Base-by-base conservation (phyloP, 2,797 vertebrate species). In the Miichthys miiuy region DNA sequence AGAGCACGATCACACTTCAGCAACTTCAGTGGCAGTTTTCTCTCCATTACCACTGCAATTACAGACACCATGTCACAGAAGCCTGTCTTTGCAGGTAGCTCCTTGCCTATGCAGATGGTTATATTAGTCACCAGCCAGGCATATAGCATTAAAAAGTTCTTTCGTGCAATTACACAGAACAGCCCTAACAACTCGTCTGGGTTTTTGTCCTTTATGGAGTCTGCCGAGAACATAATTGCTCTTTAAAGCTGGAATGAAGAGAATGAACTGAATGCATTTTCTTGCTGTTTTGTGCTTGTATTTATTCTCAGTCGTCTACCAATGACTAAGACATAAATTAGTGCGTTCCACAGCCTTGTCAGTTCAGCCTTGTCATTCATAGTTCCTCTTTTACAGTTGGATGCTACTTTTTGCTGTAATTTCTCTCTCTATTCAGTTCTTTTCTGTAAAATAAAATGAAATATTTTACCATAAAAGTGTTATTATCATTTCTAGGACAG, bases 11-110 rank as follows among this genome's bases (percentile, higher is more conserved):
- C 17, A 73, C 56, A 67, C 73, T 21, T 72, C 21, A 73, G 42
- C 55, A 34, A 34, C 81, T 79, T 75, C 70, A 70, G 16, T 55
- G 41, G 13, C 52, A 54, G 46, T 70, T 77, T 65, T 70, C 55
- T 61, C 60, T 70, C 56, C 64, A 80, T 82, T 77, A 82, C 25
- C 10, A 21, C 21, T 11, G 41, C 77, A 76, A 72, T 78, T 73
- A 80, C n/a, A 77, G 38, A 51, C 41, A 14, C 8, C 41, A 14
- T 65, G 55, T 58, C n/a, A 58, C 50, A 77, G 58, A 57, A 55
- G 56, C 20, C 47, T 60, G 38, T 30, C 58, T 63, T 52, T 21
- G 54, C 42, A 67, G 48, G 68, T 25, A 41, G 52, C 34, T 58
- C 27, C 34, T 62, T 64, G 13, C 50, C 13, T 44, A 42, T 23